Evolutionary conservation across 2,888 invertebrate species (phyloP).

Genomic region (Ptycholaimellus sp.): DNA sequence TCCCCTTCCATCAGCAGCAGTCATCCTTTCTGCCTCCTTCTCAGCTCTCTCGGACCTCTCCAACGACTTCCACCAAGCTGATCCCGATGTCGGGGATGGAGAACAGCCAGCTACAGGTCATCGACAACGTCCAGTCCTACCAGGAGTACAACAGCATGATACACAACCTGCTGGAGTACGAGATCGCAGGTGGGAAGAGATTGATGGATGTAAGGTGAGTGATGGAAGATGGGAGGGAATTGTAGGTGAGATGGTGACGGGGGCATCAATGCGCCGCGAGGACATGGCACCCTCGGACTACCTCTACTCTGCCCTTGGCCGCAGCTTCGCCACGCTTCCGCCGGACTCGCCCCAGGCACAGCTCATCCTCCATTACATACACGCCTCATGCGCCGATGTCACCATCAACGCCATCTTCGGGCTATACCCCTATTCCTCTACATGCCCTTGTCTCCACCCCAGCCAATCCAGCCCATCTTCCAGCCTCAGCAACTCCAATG

Average conservation of each 20-base stretch:
- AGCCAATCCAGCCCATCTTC: slow-evolving; percentile 1
- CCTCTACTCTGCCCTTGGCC: slow-evolving; percentile 25
- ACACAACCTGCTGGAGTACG: slow-evolving; percentile 16
- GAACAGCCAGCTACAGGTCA: slow-evolving; percentile 27
- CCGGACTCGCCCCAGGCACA: slow-evolving; percentile 29
- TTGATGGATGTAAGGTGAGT: too few species aligned
- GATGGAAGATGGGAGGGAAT: too few species aligned
- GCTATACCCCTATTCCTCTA: background rate
- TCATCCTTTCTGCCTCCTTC: too few species aligned
- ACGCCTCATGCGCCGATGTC: slow-evolving; percentile 20
- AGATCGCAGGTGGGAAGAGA: slow-evolving; percentile 8
- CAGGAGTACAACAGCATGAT: slow-evolving; percentile 10
- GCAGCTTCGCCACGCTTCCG: slow-evolving; percentile 24
- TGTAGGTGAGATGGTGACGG: too few species aligned
- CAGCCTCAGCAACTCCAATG: background rate
- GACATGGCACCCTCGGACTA: slow-evolving; percentile 17
- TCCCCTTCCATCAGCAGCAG: too few species aligned
- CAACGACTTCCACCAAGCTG: slow-evolving; percentile 31
- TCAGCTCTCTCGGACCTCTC: slow-evolving; percentile 28
- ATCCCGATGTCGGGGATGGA: slow-evolving; percentile 30
- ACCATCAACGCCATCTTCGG: background rate
- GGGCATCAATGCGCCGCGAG: too few species aligned
- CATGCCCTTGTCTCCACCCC: background rate
- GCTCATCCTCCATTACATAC: slow-evolving; percentile 32
- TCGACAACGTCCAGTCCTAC: slow-evolving; percentile 21